A percentile compares a stretch with the other conserved stretches of the same genome.
These are phyloP conservation scores for Bactericera cockerelli DNA, from an alignment of 1,140 invertebrate species.

Conservation along the genomic window DNA sequence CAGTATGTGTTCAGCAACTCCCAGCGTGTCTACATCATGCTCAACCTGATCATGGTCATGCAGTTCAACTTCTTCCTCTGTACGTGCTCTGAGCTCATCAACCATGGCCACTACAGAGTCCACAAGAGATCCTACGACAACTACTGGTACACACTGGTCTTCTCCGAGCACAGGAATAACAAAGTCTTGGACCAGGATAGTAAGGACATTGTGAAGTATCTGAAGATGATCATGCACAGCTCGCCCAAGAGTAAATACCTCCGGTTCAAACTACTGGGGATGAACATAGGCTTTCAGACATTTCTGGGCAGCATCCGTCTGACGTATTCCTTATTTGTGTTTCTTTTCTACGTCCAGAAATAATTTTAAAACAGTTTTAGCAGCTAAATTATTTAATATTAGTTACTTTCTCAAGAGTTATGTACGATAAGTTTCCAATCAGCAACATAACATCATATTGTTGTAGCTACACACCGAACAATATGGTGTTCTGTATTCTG, in stretches of 20 bases:
- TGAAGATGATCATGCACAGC: not conserved
- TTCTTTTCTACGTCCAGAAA: not conserved
- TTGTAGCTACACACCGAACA: too few species aligned
- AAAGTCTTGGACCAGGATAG: not conserved
- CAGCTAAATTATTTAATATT: too few species aligned
- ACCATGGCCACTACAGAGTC: not conserved
- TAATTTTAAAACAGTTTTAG: too few species aligned
- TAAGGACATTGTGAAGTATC: not conserved
- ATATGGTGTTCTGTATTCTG: too few species aligned
- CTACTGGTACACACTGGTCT: not conserved
- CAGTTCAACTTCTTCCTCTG: slow-evolving; percentile 7
- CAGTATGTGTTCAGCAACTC: not conserved
- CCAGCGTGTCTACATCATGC: not conserved
- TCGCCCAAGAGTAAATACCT: not conserved
- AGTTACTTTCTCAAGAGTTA: too few species aligned
- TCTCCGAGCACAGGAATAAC: not conserved
- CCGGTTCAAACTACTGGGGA: not conserved
- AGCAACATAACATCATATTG: too few species aligned
- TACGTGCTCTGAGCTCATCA: not conserved
- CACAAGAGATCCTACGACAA: slow-evolving; percentile 4
- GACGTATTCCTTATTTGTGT: slow-evolving; percentile 3
- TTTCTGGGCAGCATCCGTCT: not conserved
- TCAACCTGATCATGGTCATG: slow-evolving; percentile 1
- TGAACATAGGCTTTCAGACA: not conserved
- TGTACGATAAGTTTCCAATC: too few species aligned